These are phyloP conservation scores for Brachionus rubens DNA, from an alignment of 1,140 invertebrate species.

Conservation along the genomic window DNA sequence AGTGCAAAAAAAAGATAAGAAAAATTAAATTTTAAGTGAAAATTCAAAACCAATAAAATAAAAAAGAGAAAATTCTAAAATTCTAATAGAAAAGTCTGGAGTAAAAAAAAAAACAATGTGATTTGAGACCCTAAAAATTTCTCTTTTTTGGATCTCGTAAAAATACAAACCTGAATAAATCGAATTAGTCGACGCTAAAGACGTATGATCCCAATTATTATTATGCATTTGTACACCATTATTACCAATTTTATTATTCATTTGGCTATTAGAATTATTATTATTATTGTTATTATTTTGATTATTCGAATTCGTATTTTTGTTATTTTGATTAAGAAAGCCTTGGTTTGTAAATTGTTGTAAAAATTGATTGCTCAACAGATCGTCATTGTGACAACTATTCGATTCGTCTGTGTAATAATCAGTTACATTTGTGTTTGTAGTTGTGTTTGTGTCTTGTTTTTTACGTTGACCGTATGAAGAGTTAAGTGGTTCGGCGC, in stretches of 20 bases:
- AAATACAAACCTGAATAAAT: constrained; percentile 38
- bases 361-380: not conserved
- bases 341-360: constrained; percentile 8
- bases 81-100: too few relatives aligned
- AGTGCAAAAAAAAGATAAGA: not conserved
- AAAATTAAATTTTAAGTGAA: not conserved
- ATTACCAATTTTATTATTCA: not conserved
- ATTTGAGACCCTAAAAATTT: constrained; percentile 2
- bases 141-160: not conserved
- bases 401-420: constrained; percentile 45
- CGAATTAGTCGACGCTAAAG: constrained; percentile 33
- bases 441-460: not conserved
- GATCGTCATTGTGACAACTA: constrained; percentile 14
- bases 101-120: too few relatives aligned
- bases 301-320: not conserved
- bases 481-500: constrained; percentile 23
- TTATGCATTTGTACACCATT: not conserved
- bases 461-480: not conserved
- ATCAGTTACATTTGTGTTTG: constrained; percentile 29
- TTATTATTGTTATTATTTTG: not conserved
- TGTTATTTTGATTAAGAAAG: not conserved
- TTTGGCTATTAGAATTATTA: too few relatives aligned
- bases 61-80: too few relatives aligned
- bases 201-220: constrained; percentile 32
- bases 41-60: not conserved